Percentiles rank a stretch among this genome's conserved stretches.
These are phyloP conservation scores for Ictalurus punctatus DNA, from an alignment of 2,113 vertebrate species.

Conservation along the genomic window DNA sequence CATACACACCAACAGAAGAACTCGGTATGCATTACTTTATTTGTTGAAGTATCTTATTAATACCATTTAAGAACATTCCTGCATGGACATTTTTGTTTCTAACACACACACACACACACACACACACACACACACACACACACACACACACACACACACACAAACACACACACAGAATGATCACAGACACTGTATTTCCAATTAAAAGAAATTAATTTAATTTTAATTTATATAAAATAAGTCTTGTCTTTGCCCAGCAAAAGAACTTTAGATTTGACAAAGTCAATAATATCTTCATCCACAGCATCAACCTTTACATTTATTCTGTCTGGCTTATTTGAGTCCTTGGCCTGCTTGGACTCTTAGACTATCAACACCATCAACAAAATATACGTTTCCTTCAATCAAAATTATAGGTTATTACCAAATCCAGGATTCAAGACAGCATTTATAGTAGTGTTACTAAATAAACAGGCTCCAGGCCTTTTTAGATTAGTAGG, in stretches of 20 bases:
- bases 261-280: slow-evolving; percentile 63
- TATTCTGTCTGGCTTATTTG: slow-evolving; percentile 44
- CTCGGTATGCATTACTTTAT: not conserved
- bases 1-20: too few species aligned
- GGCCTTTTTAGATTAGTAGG: slow-evolving; percentile 60
- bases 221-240: slow-evolving; percentile 66
- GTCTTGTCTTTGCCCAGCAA: slow-evolving; percentile 76
- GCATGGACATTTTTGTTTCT: not conserved
- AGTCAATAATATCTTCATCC: slow-evolving; percentile 52
- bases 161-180: slow-evolving; percentile 13
- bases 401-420: slow-evolving; percentile 37
- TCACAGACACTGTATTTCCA: slow-evolving; percentile 14
- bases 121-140: too few species aligned
- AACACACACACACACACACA: too few species aligned
- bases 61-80: not conserved
- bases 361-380: slow-evolving; percentile 50
- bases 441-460: slow-evolving; percentile 3
- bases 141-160: not conserved
- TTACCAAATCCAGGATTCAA: slow-evolving; percentile 11
- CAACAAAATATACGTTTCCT: slow-evolving; percentile 32
- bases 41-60: not conserved
- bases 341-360: slow-evolving; percentile 74
- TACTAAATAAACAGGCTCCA: slow-evolving; percentile 63
- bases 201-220: slow-evolving; percentile 65
- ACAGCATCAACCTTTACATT: slow-evolving; percentile 56